Conservation (phyloP, 2,113 vertebrate genomes). For the Himantopus leucocephalus region DNA sequence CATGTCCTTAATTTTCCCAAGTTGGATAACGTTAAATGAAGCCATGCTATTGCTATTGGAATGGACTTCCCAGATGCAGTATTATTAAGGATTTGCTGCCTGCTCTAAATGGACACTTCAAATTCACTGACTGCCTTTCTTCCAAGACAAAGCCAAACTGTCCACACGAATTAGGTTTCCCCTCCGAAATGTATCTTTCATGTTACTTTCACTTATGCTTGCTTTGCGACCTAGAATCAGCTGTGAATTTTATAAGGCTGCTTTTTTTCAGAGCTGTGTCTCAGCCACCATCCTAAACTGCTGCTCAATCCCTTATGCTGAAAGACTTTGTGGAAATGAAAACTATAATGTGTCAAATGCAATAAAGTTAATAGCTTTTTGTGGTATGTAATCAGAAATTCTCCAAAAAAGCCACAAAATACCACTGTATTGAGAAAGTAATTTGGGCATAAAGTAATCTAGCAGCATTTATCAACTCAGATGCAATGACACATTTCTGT, state of each 20-base stretch:
- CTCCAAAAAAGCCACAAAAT: not conserved
- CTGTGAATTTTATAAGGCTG: not conserved
- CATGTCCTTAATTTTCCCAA: not conserved
- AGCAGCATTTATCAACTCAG: not conserved
- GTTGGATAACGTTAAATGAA: not conserved
- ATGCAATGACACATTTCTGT: not conserved
- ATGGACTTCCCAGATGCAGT: not conserved
- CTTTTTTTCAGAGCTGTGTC: not conserved
- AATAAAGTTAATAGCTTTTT: not conserved
- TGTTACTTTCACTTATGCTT: not conserved
- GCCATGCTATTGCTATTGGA: not conserved
- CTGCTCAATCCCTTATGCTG: not conserved
- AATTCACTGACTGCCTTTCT: not conserved
- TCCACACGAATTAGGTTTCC: not conserved
- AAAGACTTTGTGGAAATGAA: not conserved
- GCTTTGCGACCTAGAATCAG: not conserved
- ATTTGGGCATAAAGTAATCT: not conserved
- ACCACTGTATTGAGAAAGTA: not conserved
- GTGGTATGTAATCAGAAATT: not conserved
- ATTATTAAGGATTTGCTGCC: not conserved
- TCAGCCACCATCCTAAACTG: not conserved
- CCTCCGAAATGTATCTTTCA: not conserved
- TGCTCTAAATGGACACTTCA: not conserved
- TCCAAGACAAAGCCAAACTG: not conserved
- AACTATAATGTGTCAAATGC: not conserved